Percentiles rank a stretch among this genome's conserved stretches.
Evolutionary conservation across 2,797 vertebrate species (phyloP).

Genomic region (Loris lydekkerianus): DNA sequence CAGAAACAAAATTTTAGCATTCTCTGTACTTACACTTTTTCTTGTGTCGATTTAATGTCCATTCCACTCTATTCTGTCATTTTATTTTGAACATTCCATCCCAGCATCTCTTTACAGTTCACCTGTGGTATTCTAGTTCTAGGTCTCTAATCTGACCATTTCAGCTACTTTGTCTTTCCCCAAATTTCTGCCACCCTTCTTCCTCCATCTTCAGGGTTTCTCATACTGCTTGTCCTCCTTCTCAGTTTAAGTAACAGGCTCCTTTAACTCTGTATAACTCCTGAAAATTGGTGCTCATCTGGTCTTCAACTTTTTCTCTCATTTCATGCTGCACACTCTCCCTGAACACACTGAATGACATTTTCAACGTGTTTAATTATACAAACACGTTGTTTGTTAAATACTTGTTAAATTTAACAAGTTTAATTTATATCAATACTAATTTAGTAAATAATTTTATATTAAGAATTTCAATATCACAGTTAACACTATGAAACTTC

Average conservation of each 20-base stretch:
- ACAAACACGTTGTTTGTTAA: no score
- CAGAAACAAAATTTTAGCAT: not conserved
- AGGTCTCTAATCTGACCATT: not conserved
- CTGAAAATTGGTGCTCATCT: not conserved
- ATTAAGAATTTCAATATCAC: not conserved
- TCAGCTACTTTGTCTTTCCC: not conserved
- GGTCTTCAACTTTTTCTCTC: not conserved
- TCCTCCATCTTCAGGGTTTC: not conserved
- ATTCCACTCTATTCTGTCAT: not conserved
- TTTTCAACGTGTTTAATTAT: not conserved
- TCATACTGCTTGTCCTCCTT: not conserved
- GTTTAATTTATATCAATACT: not conserved
- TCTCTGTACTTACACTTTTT: not conserved
- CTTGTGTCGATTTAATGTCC: not conserved
- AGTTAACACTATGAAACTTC: not conserved
- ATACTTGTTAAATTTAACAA: not conserved
- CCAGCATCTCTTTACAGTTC: not conserved
- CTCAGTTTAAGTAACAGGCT: not conserved
- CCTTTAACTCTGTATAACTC: not conserved
- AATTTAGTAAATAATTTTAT: not conserved
- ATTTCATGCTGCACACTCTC: not conserved
- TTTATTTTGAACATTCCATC: not conserved
- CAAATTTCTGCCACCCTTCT: not conserved
- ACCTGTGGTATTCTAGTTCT: not conserved
- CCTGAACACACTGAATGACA: not conserved